A percentile compares a stretch with the other conserved stretches of the same genome.
Conservation (phyloP, 2,797 vertebrate species). For the Huso huso region DNA sequence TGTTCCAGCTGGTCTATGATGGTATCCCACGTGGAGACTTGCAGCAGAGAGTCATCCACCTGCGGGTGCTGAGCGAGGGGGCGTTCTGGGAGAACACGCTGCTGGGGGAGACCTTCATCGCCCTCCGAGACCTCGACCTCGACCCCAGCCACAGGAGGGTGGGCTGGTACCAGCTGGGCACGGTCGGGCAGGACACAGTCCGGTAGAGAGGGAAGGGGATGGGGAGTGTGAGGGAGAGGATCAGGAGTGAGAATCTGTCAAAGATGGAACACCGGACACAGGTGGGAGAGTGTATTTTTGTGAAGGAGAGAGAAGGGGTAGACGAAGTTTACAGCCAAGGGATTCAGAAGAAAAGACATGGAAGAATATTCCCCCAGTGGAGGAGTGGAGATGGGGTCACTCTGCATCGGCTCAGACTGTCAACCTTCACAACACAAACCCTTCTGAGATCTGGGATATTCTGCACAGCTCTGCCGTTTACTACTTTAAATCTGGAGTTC, state of each 20-base stretch:
- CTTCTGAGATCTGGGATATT: no score
- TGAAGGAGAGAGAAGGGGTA: no score
- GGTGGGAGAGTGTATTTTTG: no score
- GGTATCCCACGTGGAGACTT: conserved; percentile 83
- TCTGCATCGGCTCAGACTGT: no score
- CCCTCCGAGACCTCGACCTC: conserved; percentile 41
- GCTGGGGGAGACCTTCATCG: conserved; percentile 82
- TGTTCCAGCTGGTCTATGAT: conserved; percentile 79
- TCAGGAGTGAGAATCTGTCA: conserved; percentile 24
- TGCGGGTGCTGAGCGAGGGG: conserved; percentile 84
- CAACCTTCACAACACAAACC: no score
- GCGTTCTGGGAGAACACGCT: conserved; percentile 92
- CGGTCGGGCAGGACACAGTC: conserved; percentile 51
- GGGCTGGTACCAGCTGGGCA: conserved; percentile 83
- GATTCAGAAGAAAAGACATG: no score
- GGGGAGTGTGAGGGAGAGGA: conserved; percentile 10
- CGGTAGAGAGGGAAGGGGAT: conserved; percentile 34
- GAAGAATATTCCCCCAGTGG: no score
- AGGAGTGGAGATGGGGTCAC: no score
- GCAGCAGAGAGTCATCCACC: conserved; percentile 82
- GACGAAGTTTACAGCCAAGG: no score
- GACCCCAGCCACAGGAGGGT: conserved; percentile 74
- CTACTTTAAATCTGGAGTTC: no score
- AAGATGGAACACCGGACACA: neutral
- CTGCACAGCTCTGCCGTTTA: no score